Evolutionary conservation across 2,888 invertebrate genomes (phyloP), one percentile per base, ranked within the genome.

Genomic region (Beris chalybata): DNA sequence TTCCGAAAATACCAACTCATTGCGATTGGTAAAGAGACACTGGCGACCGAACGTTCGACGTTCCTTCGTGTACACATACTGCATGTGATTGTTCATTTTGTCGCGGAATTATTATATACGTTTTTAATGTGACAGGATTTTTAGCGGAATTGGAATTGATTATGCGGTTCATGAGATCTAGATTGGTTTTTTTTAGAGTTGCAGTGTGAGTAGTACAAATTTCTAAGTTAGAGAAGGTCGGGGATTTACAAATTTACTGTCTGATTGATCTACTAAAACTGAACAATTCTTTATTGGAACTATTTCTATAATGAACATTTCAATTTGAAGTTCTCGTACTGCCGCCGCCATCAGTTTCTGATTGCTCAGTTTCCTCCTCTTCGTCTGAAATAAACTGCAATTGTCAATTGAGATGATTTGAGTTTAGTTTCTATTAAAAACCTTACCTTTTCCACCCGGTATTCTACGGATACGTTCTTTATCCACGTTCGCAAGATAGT

Each of bases 31-130:
- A 77, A 92, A 91, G 53, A 87, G 75, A 67, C 87, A 87, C 76
- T 91, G 90, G 71, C 85, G 85, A 0, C 92, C 92, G 74, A 90
- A 92, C 70, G 87, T 84, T 67, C 83, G 84, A 44, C 92, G 85
- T 70, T 86, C 86, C 74, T 75, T 76, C 0, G 76, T 73, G 54
- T 76, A 73, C 31, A 64, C 22, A 32, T 55, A 64, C 32, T 55
- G 64, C 7, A 15, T 11, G 5, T 45, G 22, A 9, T 38, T 3
- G 22, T 64, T 55, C 64, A 64, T 64, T 47, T 54, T 64, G 30
- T 4, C 5, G 38, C 9, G 38, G 38, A 38, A 38, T 5, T 7
- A 38, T 38, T 38, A 38, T 38, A 38, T 38, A 38, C 38, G 38
- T 38, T 38, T 3, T 7, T 2, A 4, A 38, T 38, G 38, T 38